A percentile compares a stretch with the other conserved stretches of the same genome.
Evolutionary conservation across 2,888 invertebrate genomes (phyloP).

Genomic region (Polietes domitor): DNA sequence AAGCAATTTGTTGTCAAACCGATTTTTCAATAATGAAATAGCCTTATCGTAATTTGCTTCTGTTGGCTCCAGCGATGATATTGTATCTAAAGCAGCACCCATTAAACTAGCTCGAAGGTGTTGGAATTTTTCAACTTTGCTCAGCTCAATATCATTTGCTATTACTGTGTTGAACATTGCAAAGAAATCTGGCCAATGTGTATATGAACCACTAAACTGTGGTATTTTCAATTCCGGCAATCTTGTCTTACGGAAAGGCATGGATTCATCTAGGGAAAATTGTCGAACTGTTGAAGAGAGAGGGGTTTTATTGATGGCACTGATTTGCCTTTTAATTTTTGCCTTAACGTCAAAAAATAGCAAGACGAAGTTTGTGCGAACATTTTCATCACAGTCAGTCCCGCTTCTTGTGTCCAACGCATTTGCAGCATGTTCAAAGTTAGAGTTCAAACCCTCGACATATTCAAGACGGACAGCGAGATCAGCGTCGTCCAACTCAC

Average conservation of each 20-base stretch:
- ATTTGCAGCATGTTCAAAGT: not conserved
- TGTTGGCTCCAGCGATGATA: constrained; percentile 58
- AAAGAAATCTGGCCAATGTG: constrained; percentile 61
- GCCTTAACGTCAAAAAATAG: not conserved
- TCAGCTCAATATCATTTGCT: constrained; percentile 47
- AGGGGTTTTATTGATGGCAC: not conserved
- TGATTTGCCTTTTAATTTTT: not conserved
- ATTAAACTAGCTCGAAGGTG: constrained; percentile 52
- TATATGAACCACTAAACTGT: constrained; percentile 50
- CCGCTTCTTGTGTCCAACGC: not conserved
- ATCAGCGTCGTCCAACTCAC: too few relatives aligned
- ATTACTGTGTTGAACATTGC: constrained; percentile 62
- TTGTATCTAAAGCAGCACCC: constrained; percentile 56
- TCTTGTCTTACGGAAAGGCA: constrained; percentile 35
- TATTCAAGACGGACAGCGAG: too few relatives aligned
- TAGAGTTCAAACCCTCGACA: too few relatives aligned
- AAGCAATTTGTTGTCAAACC: constrained; percentile 67
- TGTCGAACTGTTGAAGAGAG: not conserved
- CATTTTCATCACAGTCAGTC: too few relatives aligned
- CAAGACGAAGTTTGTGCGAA: not conserved
- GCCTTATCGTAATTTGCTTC: constrained; percentile 68
- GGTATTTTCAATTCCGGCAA: constrained; percentile 55
- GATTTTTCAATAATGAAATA: constrained; percentile 61
- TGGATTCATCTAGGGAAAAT: not conserved
- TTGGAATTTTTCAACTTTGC: constrained; percentile 61